Conservation (phyloP, 2,113 vertebrate genomes). For the Mesembrinibis cayennensis region DNA sequence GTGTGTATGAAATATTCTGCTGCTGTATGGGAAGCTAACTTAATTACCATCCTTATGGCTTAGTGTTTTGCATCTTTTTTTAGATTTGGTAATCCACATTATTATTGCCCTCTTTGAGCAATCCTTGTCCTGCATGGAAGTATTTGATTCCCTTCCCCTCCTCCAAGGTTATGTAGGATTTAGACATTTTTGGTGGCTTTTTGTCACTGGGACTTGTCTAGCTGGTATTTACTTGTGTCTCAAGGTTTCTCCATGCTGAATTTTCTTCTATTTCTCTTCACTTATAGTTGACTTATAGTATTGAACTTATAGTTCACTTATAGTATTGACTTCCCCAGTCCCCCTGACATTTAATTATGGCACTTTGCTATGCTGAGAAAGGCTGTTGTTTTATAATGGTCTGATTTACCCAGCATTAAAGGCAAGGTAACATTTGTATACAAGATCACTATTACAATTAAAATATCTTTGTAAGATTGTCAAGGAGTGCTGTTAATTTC, state of each 20-base stretch:
- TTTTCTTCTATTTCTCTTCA: not conserved
- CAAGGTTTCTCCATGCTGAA: not conserved
- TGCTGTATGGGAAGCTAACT: not conserved
- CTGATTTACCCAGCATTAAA: not conserved
- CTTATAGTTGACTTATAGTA: too few species aligned
- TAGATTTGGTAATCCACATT: not conserved
- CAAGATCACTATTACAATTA: not conserved
- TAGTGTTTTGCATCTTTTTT: not conserved
- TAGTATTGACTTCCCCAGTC: not conserved
- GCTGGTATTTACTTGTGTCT: not conserved
- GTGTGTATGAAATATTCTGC: not conserved
- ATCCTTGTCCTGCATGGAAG: not conserved
- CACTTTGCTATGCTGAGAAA: not conserved
- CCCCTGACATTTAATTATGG: rapidly evolving
- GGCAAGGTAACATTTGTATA: not conserved
- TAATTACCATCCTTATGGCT: not conserved
- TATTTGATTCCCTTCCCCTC: not conserved
- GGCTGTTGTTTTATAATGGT: not conserved
- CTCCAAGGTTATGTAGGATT: not conserved
- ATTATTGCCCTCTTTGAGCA: not conserved
- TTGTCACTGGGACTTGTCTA: not conserved
- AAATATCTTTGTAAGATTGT: not conserved
- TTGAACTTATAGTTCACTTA: too few species aligned
- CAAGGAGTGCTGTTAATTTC: not conserved
- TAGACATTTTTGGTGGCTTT: not conserved